Evolutionary conservation across 1,140 invertebrate genomes (phyloP), one percentile per base, ranked within the genome.

Genomic region (Propsilocerus akamusi): DNA sequence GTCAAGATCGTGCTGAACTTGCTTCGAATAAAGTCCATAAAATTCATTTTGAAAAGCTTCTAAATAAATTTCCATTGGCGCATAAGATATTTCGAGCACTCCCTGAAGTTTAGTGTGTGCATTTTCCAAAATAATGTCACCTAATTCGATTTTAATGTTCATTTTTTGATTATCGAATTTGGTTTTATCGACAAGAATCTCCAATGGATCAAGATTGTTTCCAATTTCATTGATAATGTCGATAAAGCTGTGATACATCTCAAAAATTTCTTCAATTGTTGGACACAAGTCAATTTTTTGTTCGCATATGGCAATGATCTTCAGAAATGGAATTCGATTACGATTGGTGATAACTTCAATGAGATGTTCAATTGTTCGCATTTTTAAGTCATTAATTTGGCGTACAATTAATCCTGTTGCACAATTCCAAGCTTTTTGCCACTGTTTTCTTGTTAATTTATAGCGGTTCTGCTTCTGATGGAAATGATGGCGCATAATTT

Each of bases 331-430:
- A 20, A 75, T 65, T 2, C 55, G 56, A 2, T 59, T 51, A 4
- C 55, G 54, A 34, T 69, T 56, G 1, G 54, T 54, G 25, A 74
- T 68, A 3, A 72, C 54, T 3, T 63, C 56, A 7, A 73, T 57
- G 22, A 77, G 56, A 51, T 75, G 62, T 14, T 71, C 58, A 5
- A 77, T 68, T 2, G 71, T 76, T 3, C 67, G 59, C 28, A 68
- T 67, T 34, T 75, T 66, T 17, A 67, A 52, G 48, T 66, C 60
- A 20, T 68, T 68, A 8, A 78, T 64, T 61, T 74, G 68, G n/a
- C 71, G 60, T 20, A 66, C 65, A 17, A 76, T 58, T 0, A 76
- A 50, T 26, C 65, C 68, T 10, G 68, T 64, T 6, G 67, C 56
- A 30, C 59, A 66, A 4, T 54, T 51, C 37, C 72, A 60, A 34